phyloP scores from a whole-genome alignment of 1,140 invertebrate species.

The Aphidius gifuensis region DNA sequence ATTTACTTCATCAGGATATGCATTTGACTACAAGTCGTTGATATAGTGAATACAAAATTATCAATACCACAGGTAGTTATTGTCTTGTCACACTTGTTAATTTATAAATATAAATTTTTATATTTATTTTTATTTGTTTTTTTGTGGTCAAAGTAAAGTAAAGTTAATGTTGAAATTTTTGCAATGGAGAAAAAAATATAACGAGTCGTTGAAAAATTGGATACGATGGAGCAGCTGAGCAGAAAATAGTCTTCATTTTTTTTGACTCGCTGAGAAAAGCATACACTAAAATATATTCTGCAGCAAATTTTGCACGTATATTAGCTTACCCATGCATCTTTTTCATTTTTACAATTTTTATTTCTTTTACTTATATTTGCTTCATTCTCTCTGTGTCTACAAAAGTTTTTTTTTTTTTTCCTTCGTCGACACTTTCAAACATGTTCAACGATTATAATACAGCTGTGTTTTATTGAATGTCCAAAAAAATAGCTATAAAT shows the following conservation, averaged over 20 bases:
- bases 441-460: slow-evolving; percentile 4
- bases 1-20: neutral
- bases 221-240: slow-evolving; percentile 49
- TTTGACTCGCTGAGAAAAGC: neutral
- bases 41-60: neutral
- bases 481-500: slow-evolving; percentile 14
- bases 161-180: too few relatives aligned
- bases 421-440: neutral
- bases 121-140: slow-evolving; percentile 19
- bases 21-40: neutral
- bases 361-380: neutral
- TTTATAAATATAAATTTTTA: neutral
- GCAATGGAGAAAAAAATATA: slow-evolving; percentile 10
- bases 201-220: slow-evolving; percentile 42
- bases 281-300: slow-evolving; percentile 13
- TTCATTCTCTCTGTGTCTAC: too few relatives aligned
- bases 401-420: slow-evolving; percentile 2
- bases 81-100: too few relatives aligned
- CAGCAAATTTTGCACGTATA: too few relatives aligned
- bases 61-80: too few relatives aligned
- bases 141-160: slow-evolving; percentile 28
- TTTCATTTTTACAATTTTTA: slow-evolving; percentile 27
- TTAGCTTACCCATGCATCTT: slow-evolving; percentile 25
- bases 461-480: slow-evolving; percentile 24
- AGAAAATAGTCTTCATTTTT: slow-evolving; percentile 42